These are phyloP conservation scores for Micrasema minimum DNA, from an alignment of 1,140 invertebrate species.

Conservation along the genomic window DNA sequence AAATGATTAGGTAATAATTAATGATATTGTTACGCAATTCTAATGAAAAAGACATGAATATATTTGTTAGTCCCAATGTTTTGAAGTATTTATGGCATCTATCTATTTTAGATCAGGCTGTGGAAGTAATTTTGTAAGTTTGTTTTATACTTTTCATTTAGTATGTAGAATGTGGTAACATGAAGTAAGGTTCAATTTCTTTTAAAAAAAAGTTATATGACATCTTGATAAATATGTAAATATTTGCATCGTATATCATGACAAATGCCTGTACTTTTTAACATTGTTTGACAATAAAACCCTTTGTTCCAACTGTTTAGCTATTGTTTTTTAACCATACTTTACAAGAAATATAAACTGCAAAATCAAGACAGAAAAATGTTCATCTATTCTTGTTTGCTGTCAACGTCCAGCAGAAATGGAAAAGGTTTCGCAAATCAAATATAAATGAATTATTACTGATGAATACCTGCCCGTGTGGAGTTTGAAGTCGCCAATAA, in stretches of 20 bases:
- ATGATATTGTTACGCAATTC: conserved; percentile 16
- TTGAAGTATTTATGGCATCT: conserved; percentile 20
- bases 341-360: not conserved
- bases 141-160: not conserved
- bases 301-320: conserved; percentile 8
- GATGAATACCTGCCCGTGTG: too few relatives aligned
- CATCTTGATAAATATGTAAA: too few relatives aligned
- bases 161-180: too few relatives aligned
- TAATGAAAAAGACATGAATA: conserved; percentile 18
- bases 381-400: too few relatives aligned
- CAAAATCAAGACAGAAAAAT: too few relatives aligned
- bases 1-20: not conserved
- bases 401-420: too few relatives aligned
- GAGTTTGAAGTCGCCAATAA: too few relatives aligned
- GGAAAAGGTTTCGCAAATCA: too few relatives aligned
- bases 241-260: conserved; percentile 8
- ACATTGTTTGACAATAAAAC: conserved; percentile 12
- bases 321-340: not conserved
- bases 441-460: too few relatives aligned
- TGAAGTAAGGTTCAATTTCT: too few relatives aligned
- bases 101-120: conserved; percentile 2
- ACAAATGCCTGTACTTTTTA: conserved; percentile 16
- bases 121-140: conserved; percentile 20
- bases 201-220: too few relatives aligned
- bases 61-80: conserved; percentile 2